Conservation (phyloP, 2,888 invertebrate genomes). For the Beris morrisii region DNA sequence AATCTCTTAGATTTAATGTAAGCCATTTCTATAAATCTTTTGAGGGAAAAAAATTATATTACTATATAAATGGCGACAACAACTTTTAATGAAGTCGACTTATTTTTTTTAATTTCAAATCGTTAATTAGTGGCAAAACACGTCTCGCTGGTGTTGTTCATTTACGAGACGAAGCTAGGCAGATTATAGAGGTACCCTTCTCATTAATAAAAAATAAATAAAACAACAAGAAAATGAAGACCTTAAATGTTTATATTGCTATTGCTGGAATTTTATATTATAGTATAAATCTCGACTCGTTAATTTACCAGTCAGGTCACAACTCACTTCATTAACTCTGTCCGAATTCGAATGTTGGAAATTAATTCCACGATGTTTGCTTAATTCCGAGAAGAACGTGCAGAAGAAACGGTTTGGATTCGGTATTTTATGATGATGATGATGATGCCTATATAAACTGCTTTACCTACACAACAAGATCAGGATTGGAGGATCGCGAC, state of each 20-base stretch:
- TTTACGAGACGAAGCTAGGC: constrained; percentile 17
- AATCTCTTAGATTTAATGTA: constrained; percentile 5
- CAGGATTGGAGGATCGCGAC: too few relatives aligned
- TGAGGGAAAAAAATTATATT: constrained; percentile 24
- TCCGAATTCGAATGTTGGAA: constrained; percentile 30
- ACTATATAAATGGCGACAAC: constrained; percentile 30
- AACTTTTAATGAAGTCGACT: constrained; percentile 30
- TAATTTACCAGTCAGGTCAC: constrained; percentile 32
- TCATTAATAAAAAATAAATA: constrained; percentile 22
- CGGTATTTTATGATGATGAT: too few relatives aligned
- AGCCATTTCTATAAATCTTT: constrained; percentile 17
- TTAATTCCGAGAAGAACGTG: constrained; percentile 18
- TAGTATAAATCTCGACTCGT: constrained; percentile 24
- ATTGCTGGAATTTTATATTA: constrained; percentile 21
- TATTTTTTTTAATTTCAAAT: constrained; percentile 22
- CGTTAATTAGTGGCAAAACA: constrained; percentile 32
- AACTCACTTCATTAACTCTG: constrained; percentile 32
- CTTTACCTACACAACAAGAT: too few relatives aligned
- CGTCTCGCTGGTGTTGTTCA: constrained; percentile 32
- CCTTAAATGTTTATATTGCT: constrained; percentile 32
- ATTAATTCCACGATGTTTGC: constrained; percentile 29
- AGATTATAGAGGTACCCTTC: constrained; percentile 24
- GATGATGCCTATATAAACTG: too few relatives aligned
- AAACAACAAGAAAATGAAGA: constrained; percentile 31
- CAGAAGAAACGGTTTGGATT: too few relatives aligned